Evolutionary conservation across 1,140 invertebrate genomes (phyloP).

Genomic region (Bombus sibiricus): DNA sequence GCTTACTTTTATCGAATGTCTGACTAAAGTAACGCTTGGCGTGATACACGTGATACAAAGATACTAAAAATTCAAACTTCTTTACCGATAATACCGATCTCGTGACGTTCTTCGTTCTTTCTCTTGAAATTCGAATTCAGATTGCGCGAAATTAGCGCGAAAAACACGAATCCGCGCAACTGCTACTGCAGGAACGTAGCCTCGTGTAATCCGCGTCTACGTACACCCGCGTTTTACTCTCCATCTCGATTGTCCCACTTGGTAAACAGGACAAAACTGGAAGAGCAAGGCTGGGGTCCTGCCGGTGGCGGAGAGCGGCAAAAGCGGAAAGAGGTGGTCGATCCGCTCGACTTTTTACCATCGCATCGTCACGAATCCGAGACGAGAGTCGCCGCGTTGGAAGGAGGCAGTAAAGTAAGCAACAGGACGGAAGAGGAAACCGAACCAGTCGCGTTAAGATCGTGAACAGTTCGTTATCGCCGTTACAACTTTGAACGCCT

Average conservation of each 20-base stretch:
- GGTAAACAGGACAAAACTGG: conserved; percentile 81
- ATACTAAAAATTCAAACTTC: too few relatives aligned
- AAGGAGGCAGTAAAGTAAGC: conserved; percentile 19
- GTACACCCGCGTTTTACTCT: conserved; percentile 73
- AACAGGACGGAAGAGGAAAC: conserved; percentile 44
- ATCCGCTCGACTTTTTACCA: conserved; percentile 77
- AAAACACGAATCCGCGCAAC: conserved; percentile 25
- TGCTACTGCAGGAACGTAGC: conserved; percentile 3
- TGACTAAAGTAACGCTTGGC: too few relatives aligned
- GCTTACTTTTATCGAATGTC: too few relatives aligned
- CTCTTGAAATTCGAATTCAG: conserved; percentile 2
- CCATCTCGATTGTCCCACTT: conserved; percentile 81
- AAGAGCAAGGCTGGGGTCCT: conserved; percentile 58
- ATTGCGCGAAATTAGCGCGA: conserved; percentile 2
- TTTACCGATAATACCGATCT: too few relatives aligned
- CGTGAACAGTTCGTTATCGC: conserved; percentile 33
- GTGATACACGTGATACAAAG: too few relatives aligned
- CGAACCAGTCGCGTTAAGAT: conserved; percentile 26
- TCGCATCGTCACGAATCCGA: conserved; percentile 65
- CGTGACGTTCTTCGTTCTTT: too few relatives aligned
- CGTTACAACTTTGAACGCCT: conserved; percentile 33
- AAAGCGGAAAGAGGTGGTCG: conserved; percentile 32
- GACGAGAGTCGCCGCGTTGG: conserved; percentile 50
- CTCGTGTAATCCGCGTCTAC: conserved; percentile 36
- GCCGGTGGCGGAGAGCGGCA: conserved; percentile 18